Evolutionary conservation across 2,113 vertebrate species (phyloP), one percentile per base, ranked within the genome.

Genomic region (Azemiops feae): DNA sequence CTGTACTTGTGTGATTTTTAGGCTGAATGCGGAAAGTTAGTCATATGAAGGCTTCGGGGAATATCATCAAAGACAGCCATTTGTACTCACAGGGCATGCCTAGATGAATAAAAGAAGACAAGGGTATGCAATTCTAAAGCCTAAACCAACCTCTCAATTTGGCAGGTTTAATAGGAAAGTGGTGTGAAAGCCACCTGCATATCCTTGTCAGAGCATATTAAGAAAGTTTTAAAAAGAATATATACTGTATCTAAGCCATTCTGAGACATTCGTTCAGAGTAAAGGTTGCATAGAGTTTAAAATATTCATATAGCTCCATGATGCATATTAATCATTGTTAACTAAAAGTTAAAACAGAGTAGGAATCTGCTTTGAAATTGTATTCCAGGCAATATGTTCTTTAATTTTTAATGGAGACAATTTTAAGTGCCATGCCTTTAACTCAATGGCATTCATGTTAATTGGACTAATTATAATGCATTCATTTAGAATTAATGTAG

Each of bases 401-500:
- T 90, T 90, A 53, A 50, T 14, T 89, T 96, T 96, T 60, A 93
- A 57, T 89, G 11, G 1, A 43, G 93, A 86, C 30, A 16, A 45
- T 55, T 87, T 92, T 53, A 93, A 93, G 12, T 88, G 23, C 91
- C 60, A 58, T 93, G 87, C 94, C n/a, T 43, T 94, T 95, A 95
- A 89, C 25, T 94, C 87, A 88, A 95, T 95, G 57, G 23, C 93
- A 95, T 90, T 55, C 91, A 95, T 7, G 94, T 7, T 87, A 93
- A 93, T 86, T 94, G 9, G 34, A 86, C 5, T 94, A 95, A 86
- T 90, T 64, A 85, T 74, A 95, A 95, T 30, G 14, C 94, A 96
- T 94, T 94, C 0, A 92, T 90, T 95, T 94, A 7, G 91, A 96
- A 95, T 96, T 95, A 95, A 93, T 96, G 88, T 96, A 53, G 20